Conservation (phyloP, 1,140 invertebrate species). For the Drosophila quadrilineata region DNA sequence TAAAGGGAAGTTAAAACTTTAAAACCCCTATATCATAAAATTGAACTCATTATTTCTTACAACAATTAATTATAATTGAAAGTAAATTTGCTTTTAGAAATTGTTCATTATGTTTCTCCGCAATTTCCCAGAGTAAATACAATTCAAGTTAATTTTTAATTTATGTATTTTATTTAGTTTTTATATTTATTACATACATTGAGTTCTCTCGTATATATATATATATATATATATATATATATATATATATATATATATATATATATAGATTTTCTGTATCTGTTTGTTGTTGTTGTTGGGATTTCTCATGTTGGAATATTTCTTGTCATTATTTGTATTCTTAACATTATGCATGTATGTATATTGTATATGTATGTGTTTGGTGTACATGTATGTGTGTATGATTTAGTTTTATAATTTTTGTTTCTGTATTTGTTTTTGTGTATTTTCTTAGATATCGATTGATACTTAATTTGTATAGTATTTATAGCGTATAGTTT, state of each 20-base stretch:
- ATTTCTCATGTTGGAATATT: constrained; percentile 23
- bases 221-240: constrained; percentile 35
- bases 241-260: constrained; percentile 56
- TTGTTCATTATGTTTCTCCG: background rate
- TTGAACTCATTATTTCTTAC: no score
- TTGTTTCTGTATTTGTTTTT: no score
- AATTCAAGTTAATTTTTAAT: constrained; percentile 35
- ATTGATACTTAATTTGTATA: constrained; percentile 73
- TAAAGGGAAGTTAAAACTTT: no score
- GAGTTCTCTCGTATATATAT: constrained; percentile 72
- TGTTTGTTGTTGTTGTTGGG: constrained; percentile 23
- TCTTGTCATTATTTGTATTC: constrained; percentile 47
- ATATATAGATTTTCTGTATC: constrained; percentile 35
- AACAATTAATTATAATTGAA: no score
- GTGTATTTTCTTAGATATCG: constrained; percentile 78
- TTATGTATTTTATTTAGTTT: constrained; percentile 77
- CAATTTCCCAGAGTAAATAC: background rate
- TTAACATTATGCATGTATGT: constrained; percentile 29
- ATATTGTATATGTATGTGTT: constrained; percentile 46
- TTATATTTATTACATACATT: constrained; percentile 79
- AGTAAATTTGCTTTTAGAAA: no score
- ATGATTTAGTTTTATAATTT: constrained; percentile 65
- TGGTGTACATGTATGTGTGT: constrained; percentile 37
- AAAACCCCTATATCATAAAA: no score
- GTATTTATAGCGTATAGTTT: constrained; percentile 65